These are phyloP conservation scores for Leptatherina wallacei DNA, from an alignment of 2,797 vertebrate species.

Conservation along the genomic window DNA sequence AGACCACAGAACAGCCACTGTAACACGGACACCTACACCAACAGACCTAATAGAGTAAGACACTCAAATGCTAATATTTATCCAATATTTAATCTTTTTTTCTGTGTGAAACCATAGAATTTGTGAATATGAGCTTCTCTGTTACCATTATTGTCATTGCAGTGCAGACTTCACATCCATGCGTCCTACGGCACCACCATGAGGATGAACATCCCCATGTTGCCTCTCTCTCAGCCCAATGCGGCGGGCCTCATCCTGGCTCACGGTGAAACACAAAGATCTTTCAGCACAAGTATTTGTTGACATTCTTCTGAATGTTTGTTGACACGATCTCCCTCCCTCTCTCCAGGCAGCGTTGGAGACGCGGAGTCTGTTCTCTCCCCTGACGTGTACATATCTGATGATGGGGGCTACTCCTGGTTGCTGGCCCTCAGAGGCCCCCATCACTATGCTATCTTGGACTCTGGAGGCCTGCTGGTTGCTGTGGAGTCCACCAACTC, in stretches of 20 bases:
- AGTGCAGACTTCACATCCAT: constrained; percentile 96
- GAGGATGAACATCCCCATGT: constrained; percentile 91
- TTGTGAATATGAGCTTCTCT: neutral
- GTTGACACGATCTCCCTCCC: rapidly evolving
- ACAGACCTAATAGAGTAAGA: constrained; percentile 75
- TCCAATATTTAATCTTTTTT: neutral
- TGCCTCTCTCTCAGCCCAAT: constrained; percentile 90
- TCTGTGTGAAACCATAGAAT: neutral
- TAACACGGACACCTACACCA: constrained; percentile 75
- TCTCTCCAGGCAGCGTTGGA: constrained; percentile 87
- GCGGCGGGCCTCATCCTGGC: constrained; percentile 93
- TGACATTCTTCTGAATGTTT: neutral
- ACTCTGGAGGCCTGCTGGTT: constrained; percentile 92
- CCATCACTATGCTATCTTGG: constrained; percentile 93
- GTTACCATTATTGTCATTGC: constrained; percentile 54
- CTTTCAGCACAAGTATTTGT: neutral
- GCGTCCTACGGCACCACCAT: constrained; percentile 91
- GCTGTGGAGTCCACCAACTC: constrained; percentile 87
- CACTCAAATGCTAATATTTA: neutral
- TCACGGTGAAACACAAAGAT: constrained; percentile 82
- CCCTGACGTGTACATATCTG: constrained; percentile 93
- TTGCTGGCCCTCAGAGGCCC: constrained; percentile 88
- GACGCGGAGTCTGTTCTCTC: constrained; percentile 87
- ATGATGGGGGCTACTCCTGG: constrained; percentile 95
- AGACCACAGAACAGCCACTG: constrained; percentile 89